These are phyloP conservation scores for Menura novaehollandiae DNA, from an alignment of 2,113 vertebrate species.

Conservation along the genomic window DNA sequence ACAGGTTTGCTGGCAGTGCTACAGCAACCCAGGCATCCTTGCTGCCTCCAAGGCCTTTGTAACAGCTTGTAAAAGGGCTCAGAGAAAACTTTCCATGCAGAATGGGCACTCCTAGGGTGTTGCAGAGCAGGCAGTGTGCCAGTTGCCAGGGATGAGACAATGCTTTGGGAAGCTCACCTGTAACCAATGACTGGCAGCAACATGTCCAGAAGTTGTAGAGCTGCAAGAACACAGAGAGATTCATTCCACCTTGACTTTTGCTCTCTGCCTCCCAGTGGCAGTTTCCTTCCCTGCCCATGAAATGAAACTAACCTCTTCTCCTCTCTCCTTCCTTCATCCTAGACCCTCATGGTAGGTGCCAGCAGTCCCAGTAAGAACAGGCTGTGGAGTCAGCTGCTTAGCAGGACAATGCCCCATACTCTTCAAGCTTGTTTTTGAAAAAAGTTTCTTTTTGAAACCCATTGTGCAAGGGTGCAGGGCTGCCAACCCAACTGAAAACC, in stretches of 20 bases:
- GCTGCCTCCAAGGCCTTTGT: neutral
- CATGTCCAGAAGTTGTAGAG: neutral
- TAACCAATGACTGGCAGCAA: neutral
- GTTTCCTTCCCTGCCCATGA: neutral
- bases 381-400: neutral
- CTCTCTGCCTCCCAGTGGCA: neutral
- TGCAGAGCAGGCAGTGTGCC: neutral
- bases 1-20: slow-evolving; percentile 4
- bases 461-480: neutral
- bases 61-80: slow-evolving; percentile 9
- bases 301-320: neutral
- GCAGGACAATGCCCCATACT: neutral
- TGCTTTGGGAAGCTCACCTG: slow-evolving; percentile 7
- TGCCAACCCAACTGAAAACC: neutral
- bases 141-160: neutral
- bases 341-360: neutral
- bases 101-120: neutral
- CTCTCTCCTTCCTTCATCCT: neutral
- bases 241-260: neutral
- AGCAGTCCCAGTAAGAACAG: neutral
- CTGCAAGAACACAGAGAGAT: neutral
- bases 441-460: neutral
- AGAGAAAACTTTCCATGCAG: neutral
- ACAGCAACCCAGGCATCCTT: neutral
- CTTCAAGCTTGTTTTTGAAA: neutral